Base-by-base conservation (phyloP, 2,797 vertebrate species). In the Eutrigla gurnardus region DNA sequence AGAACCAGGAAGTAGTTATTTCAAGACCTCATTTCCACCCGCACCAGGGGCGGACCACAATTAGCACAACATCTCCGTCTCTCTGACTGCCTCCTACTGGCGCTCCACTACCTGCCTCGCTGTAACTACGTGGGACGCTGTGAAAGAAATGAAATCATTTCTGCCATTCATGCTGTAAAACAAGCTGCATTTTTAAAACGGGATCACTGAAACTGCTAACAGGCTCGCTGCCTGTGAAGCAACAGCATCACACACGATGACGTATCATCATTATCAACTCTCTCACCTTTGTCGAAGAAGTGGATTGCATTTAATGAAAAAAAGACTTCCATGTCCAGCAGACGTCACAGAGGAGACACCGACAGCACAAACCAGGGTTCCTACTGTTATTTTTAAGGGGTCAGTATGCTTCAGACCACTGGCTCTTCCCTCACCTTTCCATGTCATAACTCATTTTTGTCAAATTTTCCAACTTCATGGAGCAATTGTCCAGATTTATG, bases 1-100 rank as follows among this genome's bases (percentile, higher is more conserved):
- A 93, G 93, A 91, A 90, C 89, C 90, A 91, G 90, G 93, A 92
- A 91, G 86, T 91, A 25, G 85, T 89, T 92, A 93, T 92, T 93
- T 91, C 74, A 70, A 86, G 88, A 91, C 70, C 83, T 92, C 82
- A 93, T 93, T 93, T 93, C 90, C 92, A 92, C 85, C 81, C 89
- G 73, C 93, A 88, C 78, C 84, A 62, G 90, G 92, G 78, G 86
- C 72, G 75, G 69, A 81, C 77, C 86, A 91, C 88, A 92, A 93
- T 92, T 92, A 93, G 87, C 78, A 75, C 89, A 84, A 87, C 78
- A 84, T 72, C 47, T 75, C 87, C 57, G 72, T 77, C 73, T 78
- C 58, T 82, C 70, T 82, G 70, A 78, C 72, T 70, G 73, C 85
- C 70, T 82, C 81, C 87, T 18, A 73, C 73, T 18, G 73, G 60